Conservation (phyloP, 2,113 vertebrate genomes). For the Rhineura floridana region DNA sequence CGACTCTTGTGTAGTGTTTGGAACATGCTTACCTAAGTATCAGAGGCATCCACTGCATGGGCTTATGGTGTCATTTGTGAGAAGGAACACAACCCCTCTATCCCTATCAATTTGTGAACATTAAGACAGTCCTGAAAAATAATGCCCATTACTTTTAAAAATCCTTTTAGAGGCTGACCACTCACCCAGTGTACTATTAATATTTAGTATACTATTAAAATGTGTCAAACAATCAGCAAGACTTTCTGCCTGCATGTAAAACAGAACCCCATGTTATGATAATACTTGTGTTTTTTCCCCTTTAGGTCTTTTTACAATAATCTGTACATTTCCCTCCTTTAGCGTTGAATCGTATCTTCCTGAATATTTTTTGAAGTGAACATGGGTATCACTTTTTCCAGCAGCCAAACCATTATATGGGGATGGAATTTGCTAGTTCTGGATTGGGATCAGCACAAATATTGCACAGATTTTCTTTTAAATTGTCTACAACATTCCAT, state of each 20-base stretch:
- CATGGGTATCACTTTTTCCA: no score
- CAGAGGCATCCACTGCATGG: not conserved
- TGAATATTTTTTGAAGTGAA: not conserved
- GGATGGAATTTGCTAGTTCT: not conserved
- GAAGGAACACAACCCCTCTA: not conserved
- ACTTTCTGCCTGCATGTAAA: not conserved
- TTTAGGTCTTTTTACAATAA: not conserved
- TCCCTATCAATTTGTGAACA: not conserved
- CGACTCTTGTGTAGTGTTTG: not conserved
- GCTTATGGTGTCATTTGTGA: not conserved
- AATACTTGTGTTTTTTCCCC: not conserved
- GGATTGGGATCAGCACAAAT: not conserved
- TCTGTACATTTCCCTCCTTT: not conserved
- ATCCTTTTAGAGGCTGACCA: not conserved
- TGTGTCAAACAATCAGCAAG: not conserved
- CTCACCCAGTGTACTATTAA: not conserved
- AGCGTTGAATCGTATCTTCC: not conserved
- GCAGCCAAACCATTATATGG: not conserved
- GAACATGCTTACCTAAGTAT: not conserved
- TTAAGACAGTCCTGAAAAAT: not conserved
- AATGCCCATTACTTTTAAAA: not conserved
- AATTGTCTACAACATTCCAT: not conserved
- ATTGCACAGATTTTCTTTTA: not conserved
- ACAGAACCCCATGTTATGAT: no score
- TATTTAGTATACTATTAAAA: not conserved